A percentile compares a stretch with the other conserved stretches of the same genome.
Conservation (phyloP, 2,888 invertebrate species). For the Diarsia dahlii region DNA sequence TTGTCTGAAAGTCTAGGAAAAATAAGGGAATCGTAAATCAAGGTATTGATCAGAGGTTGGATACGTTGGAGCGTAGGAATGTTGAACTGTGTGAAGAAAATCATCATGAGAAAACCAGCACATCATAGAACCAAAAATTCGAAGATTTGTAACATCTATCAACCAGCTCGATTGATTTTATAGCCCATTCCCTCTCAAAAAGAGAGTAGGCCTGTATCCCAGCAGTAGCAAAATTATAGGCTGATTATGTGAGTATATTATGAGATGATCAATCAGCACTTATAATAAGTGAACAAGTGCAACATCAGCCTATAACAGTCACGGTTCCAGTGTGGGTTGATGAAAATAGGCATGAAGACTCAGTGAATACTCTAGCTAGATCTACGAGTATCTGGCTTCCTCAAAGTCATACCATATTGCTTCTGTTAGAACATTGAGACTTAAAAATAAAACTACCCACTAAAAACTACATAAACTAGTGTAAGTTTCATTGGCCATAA, state of each 20-base stretch:
- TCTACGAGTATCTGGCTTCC: background rate
- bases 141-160: no score
- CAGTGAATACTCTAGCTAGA: background rate
- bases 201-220: no score
- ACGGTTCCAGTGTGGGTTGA: no score
- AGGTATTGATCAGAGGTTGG: background rate
- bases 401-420: background rate
- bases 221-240: no score
- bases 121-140: no score
- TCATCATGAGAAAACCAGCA: no score
- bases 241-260: no score
- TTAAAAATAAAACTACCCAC: slow-evolving; percentile 5
- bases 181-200: no score
- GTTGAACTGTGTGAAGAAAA: no score
- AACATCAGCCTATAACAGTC: background rate
- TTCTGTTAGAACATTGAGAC: background rate
- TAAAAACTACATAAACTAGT: slow-evolving; percentile 2
- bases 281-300: background rate
- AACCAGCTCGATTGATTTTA: no score
- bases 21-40: background rate
- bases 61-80: no score
- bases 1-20: background rate
- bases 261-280: background rate
- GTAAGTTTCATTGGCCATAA: slow-evolving; percentile 25
- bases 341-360: background rate